Base-by-base conservation (phyloP, 2,797 vertebrate genomes). In the Lerista edwardsae region DNA sequence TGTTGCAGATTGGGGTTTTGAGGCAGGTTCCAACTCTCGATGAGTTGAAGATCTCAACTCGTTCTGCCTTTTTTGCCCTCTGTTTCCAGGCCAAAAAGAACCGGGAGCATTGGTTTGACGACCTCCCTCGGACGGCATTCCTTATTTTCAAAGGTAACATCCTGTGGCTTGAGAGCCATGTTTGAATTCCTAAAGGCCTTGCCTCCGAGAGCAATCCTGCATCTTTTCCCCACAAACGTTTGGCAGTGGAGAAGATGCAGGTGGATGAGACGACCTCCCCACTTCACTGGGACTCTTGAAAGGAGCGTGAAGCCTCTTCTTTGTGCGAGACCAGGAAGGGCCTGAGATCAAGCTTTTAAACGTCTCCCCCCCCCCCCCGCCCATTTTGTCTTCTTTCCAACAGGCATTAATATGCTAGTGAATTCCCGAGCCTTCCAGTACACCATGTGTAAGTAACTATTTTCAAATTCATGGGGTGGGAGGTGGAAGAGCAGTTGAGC, bases 61-160 rank as follows among this genome's bases (percentile, higher is more conserved):
- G 15, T 55, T 10, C 3, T 17, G 4, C 51, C 51, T 55, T 71
- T 7, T 71, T 7, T 89, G n/a, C n/a, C n/a, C n/a, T 88, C 31
- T 74, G 64, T 69, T 80, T 61, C 31, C 91, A 99, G 98, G 97
- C 98, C 0, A 97, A 98, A 76, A 97, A 96, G 75, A 99, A 97
- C 85, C 95, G 97, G 0, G 98, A 99, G 80, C 96, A 99, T 90
- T 99, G 98, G 98, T 99, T 99, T 89, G 98, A 99, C 84, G 98
- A 99, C 75, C 97, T 99, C 67, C 98, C 98, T 34, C 96, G 97
- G 76, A 99, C 98, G 0, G 97, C 98, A 1, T 98, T 99, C 94
- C 97, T 99, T 79, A 99, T 99, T 91, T 99, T 99, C 86, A 99
- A 99, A 97, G 98, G 98, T 96, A 93, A 87, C 19, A 15, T 57